Evolutionary conservation across 2,113 vertebrate species (phyloP), one percentile per base, ranked within the genome.

Genomic region (Nothoprocta pentlandii): DNA sequence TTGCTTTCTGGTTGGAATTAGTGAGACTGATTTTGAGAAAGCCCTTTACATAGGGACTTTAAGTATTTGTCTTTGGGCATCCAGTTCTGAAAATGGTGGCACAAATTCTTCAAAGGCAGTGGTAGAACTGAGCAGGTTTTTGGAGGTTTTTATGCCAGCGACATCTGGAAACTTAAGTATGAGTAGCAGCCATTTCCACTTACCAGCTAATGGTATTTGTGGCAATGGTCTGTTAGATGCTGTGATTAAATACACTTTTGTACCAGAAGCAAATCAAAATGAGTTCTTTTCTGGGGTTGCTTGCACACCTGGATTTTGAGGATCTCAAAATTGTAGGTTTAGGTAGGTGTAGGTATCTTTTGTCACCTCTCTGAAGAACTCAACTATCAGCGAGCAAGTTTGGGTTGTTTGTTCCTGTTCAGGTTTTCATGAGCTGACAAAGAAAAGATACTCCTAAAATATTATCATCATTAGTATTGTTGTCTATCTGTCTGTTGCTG

Each of bases 1-100:
- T 51, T 0, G 0, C 30, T 41, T 1, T 66, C n/a, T 82, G 32
- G 13, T 17, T 64, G 47, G 42, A 73, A 44, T 87, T 8, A 0
- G 0, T 69, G 61, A 70, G 17, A 74, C 32, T 81, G 62, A 51
- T 78, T 78, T n/a, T 89, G 74, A 91, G 87, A 89, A 80, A 42
- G 7, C 63, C 2, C 46, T 91, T 74, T 74, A 83, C 85, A 30
- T 73, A 19, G 12, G 14, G 6, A 30, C 25, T 74, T 64, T 64
- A 19, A 77, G 15, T 80, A 53, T 12, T 5, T 83, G 6, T 54
- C 19, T 85, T 10, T 23, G 44, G 63, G 5, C 25, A 53, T 62
- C 64, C 36, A 20, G 16, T 63, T 94, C 74, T 20, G 26, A 54
- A 85, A 85, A 42, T 9, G 3, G 5, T 70, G n/a, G 13, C 56